A percentile compares a stretch with the other conserved stretches of the same genome.
Conservation (phyloP, 2,797 vertebrate species). For the Lepus townsendii region DNA sequence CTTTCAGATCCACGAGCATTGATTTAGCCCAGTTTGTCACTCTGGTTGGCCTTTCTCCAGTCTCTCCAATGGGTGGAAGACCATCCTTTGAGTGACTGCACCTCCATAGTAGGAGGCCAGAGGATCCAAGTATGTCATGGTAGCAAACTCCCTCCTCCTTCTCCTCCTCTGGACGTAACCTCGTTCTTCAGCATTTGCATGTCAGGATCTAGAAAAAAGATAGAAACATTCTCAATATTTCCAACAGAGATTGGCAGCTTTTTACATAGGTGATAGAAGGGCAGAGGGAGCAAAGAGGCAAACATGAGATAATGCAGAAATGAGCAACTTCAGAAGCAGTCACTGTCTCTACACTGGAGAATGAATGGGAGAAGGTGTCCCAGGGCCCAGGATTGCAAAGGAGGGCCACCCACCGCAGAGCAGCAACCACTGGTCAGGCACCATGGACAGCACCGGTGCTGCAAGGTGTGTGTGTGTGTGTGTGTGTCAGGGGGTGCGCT, state of each 20-base stretch:
- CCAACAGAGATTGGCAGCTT: not conserved
- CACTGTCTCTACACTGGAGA: not conserved
- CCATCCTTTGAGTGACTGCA: not conserved
- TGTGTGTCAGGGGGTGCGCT: not conserved
- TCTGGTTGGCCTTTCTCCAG: not conserved
- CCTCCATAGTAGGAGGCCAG: not conserved
- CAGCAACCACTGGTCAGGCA: rapidly evolving
- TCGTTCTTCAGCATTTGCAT: not conserved
- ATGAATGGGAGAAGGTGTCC: not conserved
- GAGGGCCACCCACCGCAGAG: not conserved
- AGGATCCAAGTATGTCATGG: not conserved
- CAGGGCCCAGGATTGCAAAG: not conserved
- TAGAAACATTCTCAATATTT: not conserved
- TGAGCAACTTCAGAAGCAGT: not conserved
- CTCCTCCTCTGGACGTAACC: not conserved
- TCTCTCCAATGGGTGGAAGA: not conserved
- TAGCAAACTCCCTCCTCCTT: not conserved
- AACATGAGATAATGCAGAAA: not conserved
- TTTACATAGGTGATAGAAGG: not conserved
- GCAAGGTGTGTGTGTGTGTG: too few relatives aligned
- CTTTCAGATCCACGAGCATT: not conserved
- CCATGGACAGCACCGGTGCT: not conserved
- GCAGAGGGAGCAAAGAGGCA: not conserved
- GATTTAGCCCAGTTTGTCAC: not conserved
- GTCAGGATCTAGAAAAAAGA: not conserved